These are phyloP conservation scores for Melitaea cinxia DNA, from an alignment of 1,140 invertebrate species.

Conservation along the genomic window DNA sequence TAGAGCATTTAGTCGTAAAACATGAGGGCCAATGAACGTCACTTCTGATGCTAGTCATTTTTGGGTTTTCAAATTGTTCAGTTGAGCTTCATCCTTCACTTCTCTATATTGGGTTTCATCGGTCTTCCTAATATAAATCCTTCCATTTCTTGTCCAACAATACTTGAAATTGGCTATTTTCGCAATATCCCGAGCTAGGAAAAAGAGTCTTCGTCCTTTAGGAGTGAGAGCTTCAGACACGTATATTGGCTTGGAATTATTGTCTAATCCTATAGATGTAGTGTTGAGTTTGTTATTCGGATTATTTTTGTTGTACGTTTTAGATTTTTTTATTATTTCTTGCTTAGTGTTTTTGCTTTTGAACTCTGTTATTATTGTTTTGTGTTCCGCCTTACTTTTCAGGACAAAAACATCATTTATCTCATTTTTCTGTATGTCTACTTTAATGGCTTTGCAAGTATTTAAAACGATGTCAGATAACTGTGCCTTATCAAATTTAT, in stretches of 20 bases:
- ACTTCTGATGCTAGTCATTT: no score
- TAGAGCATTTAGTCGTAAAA: no score
- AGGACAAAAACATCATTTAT: no score
- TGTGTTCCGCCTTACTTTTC: no score
- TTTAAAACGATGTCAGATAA: no score
- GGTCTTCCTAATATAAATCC: neutral
- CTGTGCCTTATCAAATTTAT: no score
- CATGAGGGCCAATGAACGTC: no score
- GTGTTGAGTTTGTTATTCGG: neutral
- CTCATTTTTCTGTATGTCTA: no score
- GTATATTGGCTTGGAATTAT: neutral
- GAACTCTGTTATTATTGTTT: neutral
- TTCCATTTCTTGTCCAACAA: constrained; percentile 5
- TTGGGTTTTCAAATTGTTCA: no score
- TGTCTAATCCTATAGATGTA: neutral
- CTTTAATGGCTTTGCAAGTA: no score
- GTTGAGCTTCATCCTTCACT: neutral
- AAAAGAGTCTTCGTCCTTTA: neutral
- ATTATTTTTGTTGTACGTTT: neutral
- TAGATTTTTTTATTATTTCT: neutral
- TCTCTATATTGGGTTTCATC: neutral
- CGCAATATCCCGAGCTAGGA: neutral
- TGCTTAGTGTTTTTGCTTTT: neutral
- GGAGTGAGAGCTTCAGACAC: neutral
- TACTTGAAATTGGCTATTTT: neutral